Evolutionary conservation across 2,888 invertebrate genomes (phyloP), one percentile per base, ranked within the genome.

Genomic region (Lithophane semibrunnea): DNA sequence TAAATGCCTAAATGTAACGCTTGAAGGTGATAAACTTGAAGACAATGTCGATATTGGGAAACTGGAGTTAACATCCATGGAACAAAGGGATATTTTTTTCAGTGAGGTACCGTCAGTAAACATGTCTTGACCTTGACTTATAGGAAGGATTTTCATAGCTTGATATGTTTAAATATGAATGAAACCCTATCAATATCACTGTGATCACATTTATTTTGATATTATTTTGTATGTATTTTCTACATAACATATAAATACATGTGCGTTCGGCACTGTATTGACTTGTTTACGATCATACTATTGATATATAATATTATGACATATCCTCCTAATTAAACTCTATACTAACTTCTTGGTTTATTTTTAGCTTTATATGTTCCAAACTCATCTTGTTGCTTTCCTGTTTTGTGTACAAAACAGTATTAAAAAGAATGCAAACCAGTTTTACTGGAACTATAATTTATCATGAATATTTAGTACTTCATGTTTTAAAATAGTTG

Each of bases 1-100:
- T 96, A 98, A 98, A 97, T 98, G 98, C 95, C 95, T 98, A 91
- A 98, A 98, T 96, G 97, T 98, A 89, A 96, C 97, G 88, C 96
- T 98, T 88, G 97, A 97, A 94, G 96, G 97, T 91, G 97, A 97
- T 91, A 97, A 97, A 93, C 92, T 95, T 90, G 96, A 97, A 91
- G 96, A 96, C 89, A 96, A 96, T 92, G 94, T 97, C 91, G 97
- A 97, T 91, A 92, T 97, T 88, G 97, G 96, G 87, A 97, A 97
- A 91, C 93, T 97, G 91, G 97, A 97, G 90, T 92, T 98, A 91
- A 95, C 97, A 91, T 94, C 96, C 85, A 93, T 94, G 88, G 98
- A 98, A 95, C 97, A 97, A 94, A 97, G 97, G 92, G 97, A 98
- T 95, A 94, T 93, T 89, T 98, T 98, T 96, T 98, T 98, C 95